Percentiles rank a stretch among this genome's conserved stretches.
Evolutionary conservation across 2,888 invertebrate species (phyloP).

Genomic region (Apamea anceps): DNA sequence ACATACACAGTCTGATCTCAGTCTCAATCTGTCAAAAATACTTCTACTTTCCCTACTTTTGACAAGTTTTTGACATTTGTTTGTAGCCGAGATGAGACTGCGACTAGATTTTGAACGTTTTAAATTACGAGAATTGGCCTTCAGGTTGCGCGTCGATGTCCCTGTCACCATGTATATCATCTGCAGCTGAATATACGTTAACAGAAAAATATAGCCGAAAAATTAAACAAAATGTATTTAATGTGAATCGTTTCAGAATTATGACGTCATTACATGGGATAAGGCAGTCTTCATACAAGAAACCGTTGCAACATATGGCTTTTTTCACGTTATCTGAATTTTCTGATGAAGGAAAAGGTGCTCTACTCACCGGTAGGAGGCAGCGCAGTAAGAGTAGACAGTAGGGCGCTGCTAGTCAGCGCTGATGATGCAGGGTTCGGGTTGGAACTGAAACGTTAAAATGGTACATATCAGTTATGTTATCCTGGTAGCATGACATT

Average conservation of each 20-base stretch:
- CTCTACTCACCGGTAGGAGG: constrained; percentile 83
- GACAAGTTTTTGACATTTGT: too few species aligned
- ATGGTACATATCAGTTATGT: constrained; percentile 2
- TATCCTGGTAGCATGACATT: constrained; percentile 5
- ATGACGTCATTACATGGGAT: neutral
- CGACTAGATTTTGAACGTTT: too few species aligned
- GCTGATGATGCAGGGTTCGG: constrained; percentile 81
- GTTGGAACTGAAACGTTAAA: constrained; percentile 78
- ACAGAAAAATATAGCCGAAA: neutral
- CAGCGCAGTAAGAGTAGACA: constrained; percentile 85
- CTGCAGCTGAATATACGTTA: neutral
- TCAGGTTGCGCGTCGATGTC: too few species aligned
- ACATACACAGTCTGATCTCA: too few species aligned
- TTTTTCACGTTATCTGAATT: too few species aligned
- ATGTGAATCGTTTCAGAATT: neutral
- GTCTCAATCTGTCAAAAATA: too few species aligned
- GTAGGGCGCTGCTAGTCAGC: constrained; percentile 83
- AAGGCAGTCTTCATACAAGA: neutral
- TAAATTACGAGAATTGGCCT: too few species aligned
- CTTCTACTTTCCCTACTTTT: too few species aligned
- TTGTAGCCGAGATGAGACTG: too few species aligned
- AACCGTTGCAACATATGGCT: fast-evolving
- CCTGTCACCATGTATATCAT: too few species aligned
- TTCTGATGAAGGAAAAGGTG: neutral
- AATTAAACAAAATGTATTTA: too few species aligned